Conservation (phyloP, 2,113 vertebrate species). For the Cyanistes caeruleus region DNA sequence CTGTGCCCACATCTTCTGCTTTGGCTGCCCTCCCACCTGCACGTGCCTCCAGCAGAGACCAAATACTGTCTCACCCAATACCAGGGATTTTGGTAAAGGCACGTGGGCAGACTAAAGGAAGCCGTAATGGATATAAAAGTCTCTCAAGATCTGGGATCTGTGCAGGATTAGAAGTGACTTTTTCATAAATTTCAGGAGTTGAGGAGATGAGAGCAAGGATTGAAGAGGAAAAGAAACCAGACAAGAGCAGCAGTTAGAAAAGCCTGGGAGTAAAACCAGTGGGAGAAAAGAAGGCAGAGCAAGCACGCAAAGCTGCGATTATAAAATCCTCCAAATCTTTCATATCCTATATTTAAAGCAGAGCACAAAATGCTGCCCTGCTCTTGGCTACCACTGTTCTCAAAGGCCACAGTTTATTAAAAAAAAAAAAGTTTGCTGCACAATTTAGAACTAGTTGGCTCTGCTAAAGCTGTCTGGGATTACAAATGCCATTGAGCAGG, state of each 20-base stretch:
- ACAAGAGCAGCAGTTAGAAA: neutral
- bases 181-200: neutral
- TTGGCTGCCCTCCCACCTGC: neutral
- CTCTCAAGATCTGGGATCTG: neutral
- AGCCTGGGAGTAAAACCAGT: neutral
- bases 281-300: neutral
- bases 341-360: neutral
- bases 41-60: rapidly evolving
- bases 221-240: neutral
- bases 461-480: neutral
- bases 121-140: rapidly evolving
- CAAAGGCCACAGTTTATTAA: neutral
- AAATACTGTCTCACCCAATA: neutral
- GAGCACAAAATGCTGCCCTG: neutral
- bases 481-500: neutral
- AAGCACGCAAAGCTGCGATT: rapidly evolving
- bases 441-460: neutral
- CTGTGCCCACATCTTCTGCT: neutral
- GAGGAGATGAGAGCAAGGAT: neutral
- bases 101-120: neutral
- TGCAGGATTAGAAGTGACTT: neutral
- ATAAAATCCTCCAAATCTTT: neutral
- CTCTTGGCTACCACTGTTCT: neutral
- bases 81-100: neutral
- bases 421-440: neutral